phyloP scores from a whole-genome alignment of 1,140 invertebrate genomes.

The Lepidurus apus region DNA sequence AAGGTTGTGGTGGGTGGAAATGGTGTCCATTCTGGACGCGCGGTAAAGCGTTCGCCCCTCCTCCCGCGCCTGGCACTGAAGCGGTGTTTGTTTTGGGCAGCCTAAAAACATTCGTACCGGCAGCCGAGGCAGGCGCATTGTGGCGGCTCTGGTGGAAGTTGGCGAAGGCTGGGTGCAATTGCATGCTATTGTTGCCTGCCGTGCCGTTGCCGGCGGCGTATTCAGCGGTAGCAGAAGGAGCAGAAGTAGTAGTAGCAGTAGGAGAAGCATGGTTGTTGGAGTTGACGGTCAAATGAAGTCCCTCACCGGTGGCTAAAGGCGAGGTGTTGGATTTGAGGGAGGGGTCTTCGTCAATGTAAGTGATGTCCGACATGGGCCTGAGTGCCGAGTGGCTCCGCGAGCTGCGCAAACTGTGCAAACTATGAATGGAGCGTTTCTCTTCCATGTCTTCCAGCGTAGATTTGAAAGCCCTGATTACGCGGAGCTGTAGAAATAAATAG shows the following conservation, averaged over 20 bases:
- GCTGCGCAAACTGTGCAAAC: constrained; percentile 92
- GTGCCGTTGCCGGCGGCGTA: constrained; percentile 14
- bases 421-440: constrained; percentile 95
- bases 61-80: constrained; percentile 12
- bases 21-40: constrained; percentile 32
- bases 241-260: constrained; percentile 30
- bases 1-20: constrained; percentile 34
- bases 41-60: background rate
- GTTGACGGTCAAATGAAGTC: constrained; percentile 33
- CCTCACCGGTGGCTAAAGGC: constrained; percentile 33
- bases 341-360: constrained; percentile 84
- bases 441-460: constrained; percentile 99
- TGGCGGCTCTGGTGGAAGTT: background rate
- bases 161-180: constrained; percentile 8
- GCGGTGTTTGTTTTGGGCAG: background rate
- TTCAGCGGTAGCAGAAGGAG: constrained; percentile 22
- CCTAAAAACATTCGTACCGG: constrained; percentile 13
- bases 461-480: constrained; percentile 99
- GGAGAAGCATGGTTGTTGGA: constrained; percentile 29
- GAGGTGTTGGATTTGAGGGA: constrained; percentile 32
- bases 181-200: constrained; percentile 11
- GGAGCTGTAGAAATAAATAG: constrained; percentile 81
- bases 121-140: constrained; percentile 12
- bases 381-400: constrained; percentile 72
- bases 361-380: constrained; percentile 78